Evolutionary conservation across 2,888 invertebrate genomes (phyloP).

Genomic region (Scaptomyza reducta): DNA sequence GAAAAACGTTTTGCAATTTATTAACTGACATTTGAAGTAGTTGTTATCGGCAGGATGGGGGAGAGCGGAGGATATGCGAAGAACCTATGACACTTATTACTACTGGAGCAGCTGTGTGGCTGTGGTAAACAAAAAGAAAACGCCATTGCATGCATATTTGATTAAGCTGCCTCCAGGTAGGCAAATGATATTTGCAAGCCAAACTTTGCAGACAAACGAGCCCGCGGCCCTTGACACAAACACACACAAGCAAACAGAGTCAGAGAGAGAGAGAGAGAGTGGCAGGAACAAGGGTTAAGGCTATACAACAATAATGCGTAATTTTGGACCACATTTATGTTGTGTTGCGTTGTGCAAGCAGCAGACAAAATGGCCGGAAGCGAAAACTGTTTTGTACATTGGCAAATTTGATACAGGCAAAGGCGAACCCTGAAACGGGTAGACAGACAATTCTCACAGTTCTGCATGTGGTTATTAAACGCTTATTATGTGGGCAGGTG

Average conservation of each 20-base stretch:
- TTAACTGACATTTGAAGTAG: constrained; percentile 72
- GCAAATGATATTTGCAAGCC: constrained; percentile 64
- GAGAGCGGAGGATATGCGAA: constrained; percentile 34
- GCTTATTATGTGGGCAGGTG: constrained; percentile 45
- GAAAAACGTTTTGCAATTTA: constrained; percentile 75
- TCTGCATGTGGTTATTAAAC: constrained; percentile 42
- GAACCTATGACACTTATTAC: constrained; percentile 65
- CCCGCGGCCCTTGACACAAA: constrained; percentile 41
- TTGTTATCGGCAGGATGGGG: no score
- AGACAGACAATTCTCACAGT: constrained; percentile 29
- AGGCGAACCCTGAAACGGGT: constrained; percentile 16
- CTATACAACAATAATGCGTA: constrained; percentile 49
- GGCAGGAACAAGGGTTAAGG: constrained; percentile 36
- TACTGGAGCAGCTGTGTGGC: constrained; percentile 51
- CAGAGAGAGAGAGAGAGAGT: background rate
- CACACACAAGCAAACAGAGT: background rate
- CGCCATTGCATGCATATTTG: constrained; percentile 64
- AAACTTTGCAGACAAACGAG: constrained; percentile 68
- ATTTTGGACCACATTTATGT: constrained; percentile 44
- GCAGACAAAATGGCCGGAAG: constrained; percentile 62
- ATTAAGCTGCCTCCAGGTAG: constrained; percentile 62
- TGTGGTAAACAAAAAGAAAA: constrained; percentile 43
- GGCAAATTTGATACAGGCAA: constrained; percentile 57
- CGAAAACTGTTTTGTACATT: constrained; percentile 63
- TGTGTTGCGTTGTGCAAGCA: constrained; percentile 16